Evolutionary conservation across 2,113 vertebrate species (phyloP).

Genomic region (Pachyramphus minor): DNA sequence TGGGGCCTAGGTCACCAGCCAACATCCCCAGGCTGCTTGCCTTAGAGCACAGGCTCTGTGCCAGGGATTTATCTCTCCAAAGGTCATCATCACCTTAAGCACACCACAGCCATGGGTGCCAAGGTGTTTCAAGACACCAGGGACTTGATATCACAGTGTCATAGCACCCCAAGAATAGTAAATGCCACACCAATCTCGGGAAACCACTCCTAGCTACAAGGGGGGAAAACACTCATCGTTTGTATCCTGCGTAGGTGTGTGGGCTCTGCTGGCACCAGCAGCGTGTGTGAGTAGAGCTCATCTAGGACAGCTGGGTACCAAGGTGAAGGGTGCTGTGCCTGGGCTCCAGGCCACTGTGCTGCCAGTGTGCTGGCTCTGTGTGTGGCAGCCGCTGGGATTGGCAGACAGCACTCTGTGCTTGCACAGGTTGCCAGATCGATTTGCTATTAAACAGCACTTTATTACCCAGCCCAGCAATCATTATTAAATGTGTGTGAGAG

Average conservation of each 20-base stretch:
- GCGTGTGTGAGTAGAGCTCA: rapidly evolving
- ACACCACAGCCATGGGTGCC: not conserved
- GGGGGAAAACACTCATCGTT: rapidly evolving
- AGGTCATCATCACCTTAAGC: not conserved
- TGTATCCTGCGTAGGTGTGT: too few relatives aligned
- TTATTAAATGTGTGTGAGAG: not conserved
- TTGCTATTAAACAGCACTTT: conserved; percentile 32
- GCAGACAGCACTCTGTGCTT: not conserved
- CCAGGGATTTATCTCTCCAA: not conserved
- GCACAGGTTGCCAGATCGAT: not conserved
- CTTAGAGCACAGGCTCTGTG: too few relatives aligned
- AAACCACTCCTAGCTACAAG: not conserved
- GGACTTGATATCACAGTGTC: not conserved
- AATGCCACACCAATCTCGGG: not conserved
- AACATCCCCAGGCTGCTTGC: not conserved
- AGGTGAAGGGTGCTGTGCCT: not conserved
- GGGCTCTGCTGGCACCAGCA: not conserved
- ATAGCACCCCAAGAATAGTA: not conserved
- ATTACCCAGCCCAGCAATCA: not conserved
- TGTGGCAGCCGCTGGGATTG: not conserved
- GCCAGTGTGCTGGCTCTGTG: rapidly evolving
- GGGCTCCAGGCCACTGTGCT: rapidly evolving
- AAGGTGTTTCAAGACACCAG: not conserved
- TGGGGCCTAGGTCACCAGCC: not conserved
- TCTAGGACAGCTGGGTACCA: not conserved